These are phyloP conservation scores for Columba janthina DNA, from an alignment of 2,113 vertebrate genomes.

Conservation along the genomic window DNA sequence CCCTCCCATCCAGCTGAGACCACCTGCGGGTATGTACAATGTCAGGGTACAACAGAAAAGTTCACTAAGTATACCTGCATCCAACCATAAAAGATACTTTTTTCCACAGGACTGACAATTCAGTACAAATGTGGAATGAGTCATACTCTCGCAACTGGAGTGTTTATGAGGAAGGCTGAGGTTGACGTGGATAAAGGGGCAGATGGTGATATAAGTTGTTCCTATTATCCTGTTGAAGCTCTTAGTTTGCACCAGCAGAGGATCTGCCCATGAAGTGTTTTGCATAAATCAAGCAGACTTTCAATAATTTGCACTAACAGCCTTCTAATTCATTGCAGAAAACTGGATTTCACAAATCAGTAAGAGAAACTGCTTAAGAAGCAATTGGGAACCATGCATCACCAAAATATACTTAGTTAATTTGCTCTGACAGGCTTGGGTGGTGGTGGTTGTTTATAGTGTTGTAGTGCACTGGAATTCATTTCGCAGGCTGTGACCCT, in stretches of 20 bases:
- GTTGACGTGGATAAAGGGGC: not conserved
- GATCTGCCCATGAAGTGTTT: not conserved
- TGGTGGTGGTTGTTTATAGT: not conserved
- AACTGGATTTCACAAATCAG: not conserved
- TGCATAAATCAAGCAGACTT: not conserved
- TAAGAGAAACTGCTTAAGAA: not conserved
- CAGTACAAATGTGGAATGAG: rapidly evolving
- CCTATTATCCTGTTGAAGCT: not conserved
- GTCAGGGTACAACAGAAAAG: not conserved
- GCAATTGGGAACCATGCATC: not conserved
- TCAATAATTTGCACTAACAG: not conserved
- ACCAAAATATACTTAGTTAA: not conserved
- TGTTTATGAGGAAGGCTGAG: not conserved
- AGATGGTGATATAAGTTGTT: not conserved
- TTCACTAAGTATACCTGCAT: not conserved
- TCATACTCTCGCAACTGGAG: not conserved
- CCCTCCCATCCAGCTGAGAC: not conserved
- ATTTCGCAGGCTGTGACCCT: conserved; percentile 1
- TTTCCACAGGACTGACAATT: not conserved
- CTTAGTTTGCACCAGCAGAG: not conserved
- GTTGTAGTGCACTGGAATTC: not conserved
- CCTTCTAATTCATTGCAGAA: not conserved
- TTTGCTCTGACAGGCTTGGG: not conserved
- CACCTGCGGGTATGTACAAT: not conserved
- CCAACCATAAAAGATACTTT: not conserved